Evolutionary conservation across 2,888 invertebrate genomes (phyloP).

Genomic region (Labia minor): DNA sequence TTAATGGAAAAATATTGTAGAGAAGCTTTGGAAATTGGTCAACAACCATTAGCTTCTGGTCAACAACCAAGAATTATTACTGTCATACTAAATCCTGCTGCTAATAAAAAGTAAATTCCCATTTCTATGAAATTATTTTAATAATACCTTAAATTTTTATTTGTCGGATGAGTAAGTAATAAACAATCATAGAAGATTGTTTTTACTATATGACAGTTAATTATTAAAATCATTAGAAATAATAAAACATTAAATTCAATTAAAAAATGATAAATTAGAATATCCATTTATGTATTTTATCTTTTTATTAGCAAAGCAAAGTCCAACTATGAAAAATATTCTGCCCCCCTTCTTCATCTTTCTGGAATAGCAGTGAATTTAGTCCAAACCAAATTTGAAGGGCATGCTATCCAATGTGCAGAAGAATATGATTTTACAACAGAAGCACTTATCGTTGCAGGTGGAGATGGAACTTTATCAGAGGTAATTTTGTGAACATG

Average conservation of each 20-base stretch:
- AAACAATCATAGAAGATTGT: too few relatives aligned
- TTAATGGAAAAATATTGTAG: slow-evolving; percentile 71
- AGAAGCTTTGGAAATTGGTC: slow-evolving; percentile 63
- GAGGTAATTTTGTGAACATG: slow-evolving; percentile 47
- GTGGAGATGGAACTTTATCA: slow-evolving; percentile 87
- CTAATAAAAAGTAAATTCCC: slow-evolving; percentile 55
- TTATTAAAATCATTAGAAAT: too few relatives aligned
- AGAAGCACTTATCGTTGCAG: slow-evolving; percentile 82
- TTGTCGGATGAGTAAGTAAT: too few relatives aligned
- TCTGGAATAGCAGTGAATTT: slow-evolving; percentile 71
- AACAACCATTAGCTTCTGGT: slow-evolving; percentile 46
- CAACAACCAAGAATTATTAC: slow-evolving; percentile 62
- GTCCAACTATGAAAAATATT: slow-evolving; percentile 71
- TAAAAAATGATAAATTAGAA: too few relatives aligned
- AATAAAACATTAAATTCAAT: too few relatives aligned
- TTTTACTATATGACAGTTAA: too few relatives aligned
- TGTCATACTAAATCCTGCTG: slow-evolving; percentile 83
- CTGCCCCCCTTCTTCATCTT: slow-evolving; percentile 82
- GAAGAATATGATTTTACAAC: slow-evolving; percentile 62
- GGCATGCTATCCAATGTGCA: slow-evolving; percentile 73
- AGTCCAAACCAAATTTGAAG: slow-evolving; percentile 74
- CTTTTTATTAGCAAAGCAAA: slow-evolving; percentile 41
- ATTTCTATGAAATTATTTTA: not conserved
- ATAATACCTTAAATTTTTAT: not conserved
- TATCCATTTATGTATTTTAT: too few relatives aligned